phyloP scores from a whole-genome alignment of 1,140 invertebrate species.

The Leptopilina boulardi region DNA sequence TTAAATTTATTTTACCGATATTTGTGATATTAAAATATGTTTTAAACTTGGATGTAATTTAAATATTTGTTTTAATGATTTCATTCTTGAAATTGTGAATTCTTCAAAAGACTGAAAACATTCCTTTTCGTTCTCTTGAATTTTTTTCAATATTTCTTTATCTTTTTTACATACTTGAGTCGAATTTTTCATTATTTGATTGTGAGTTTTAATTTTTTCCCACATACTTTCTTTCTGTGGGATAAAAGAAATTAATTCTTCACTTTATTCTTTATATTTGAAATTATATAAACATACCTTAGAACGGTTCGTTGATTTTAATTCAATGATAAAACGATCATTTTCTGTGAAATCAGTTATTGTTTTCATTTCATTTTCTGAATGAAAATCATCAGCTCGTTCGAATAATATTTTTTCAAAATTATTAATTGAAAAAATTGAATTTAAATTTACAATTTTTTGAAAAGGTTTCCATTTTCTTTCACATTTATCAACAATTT shows the following conservation, averaged over 20 bases:
- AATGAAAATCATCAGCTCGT: too few species aligned
- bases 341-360: too few species aligned
- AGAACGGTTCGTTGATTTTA: too few species aligned
- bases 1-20: background rate
- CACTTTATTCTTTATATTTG: too few species aligned
- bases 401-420: too few species aligned
- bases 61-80: background rate
- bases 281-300: too few species aligned
- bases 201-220: too few species aligned
- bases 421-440: background rate
- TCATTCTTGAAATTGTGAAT: background rate
- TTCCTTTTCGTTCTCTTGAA: background rate
- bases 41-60: background rate
- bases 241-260: too few species aligned
- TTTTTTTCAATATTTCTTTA: background rate
- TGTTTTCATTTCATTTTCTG: too few species aligned
- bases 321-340: too few species aligned
- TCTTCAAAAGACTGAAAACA: background rate
- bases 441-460: conserved; percentile 34
- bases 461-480: conserved; percentile 42
- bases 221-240: too few species aligned
- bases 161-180: background rate
- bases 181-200: too few species aligned
- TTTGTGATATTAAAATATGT: background rate
- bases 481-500: conserved; percentile 33